Percentiles rank a stretch among this genome's conserved stretches.
Evolutionary conservation across 2,888 invertebrate species (phyloP).

Genomic region (Drosophila trichaetosa): DNA sequence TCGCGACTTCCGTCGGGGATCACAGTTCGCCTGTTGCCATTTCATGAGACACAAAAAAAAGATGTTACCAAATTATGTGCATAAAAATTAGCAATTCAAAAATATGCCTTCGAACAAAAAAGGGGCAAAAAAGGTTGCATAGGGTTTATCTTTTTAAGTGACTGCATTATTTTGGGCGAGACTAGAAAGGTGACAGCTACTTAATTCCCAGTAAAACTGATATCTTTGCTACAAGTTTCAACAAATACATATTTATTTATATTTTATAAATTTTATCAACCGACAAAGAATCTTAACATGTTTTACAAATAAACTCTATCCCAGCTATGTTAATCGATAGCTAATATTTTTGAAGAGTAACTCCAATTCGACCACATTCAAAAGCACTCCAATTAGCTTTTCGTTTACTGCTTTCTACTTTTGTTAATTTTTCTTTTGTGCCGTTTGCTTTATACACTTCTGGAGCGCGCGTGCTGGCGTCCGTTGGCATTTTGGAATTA

Average conservation of each 20-base stretch:
- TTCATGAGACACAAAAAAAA: not conserved
- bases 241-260: not conserved
- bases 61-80: constrained; percentile 63
- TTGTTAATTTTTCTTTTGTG: constrained; percentile 12
- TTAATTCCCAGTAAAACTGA: not conserved
- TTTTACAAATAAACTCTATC: no score
- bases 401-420: constrained; percentile 17
- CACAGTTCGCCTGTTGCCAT: constrained; percentile 1
- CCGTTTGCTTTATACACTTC: constrained; percentile 25
- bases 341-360: constrained; percentile 3
- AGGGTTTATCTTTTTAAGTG: not conserved
- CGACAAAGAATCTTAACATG: not conserved
- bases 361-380: not conserved
- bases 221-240: not conserved
- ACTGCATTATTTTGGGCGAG: not conserved
- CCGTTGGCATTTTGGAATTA: constrained; percentile 41
- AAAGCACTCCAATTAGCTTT: not conserved
- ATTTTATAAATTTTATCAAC: not conserved
- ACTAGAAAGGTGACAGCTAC: not conserved
- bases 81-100: constrained; percentile 74
- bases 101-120: constrained; percentile 12
- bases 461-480: constrained; percentile 61
- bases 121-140: not conserved
- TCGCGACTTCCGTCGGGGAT: constrained; percentile 27
- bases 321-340: not conserved